These are phyloP conservation scores for Temnothorax rugatulus DNA, from an alignment of 2,888 invertebrate species.

Conservation along the genomic window DNA sequence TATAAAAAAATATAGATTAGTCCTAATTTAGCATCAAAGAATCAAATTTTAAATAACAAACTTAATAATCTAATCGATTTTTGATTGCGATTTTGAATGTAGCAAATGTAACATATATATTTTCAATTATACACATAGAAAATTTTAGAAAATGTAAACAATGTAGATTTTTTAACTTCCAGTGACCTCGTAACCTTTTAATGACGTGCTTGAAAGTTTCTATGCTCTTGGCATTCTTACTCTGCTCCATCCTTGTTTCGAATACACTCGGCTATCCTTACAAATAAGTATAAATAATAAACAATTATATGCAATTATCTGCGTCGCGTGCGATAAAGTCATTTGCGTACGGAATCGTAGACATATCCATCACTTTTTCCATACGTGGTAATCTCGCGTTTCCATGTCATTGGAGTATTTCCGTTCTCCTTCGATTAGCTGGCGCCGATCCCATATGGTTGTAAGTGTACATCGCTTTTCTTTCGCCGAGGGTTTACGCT, in stretches of 20 bases:
- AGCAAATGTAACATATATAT: not conserved
- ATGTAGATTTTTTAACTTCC: not conserved
- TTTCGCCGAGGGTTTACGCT: not conserved
- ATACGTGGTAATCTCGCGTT: not conserved
- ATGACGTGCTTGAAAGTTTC: not conserved
- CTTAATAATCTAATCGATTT: not conserved
- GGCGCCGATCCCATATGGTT: not conserved
- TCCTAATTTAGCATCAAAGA: not conserved
- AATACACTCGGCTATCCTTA: not conserved
- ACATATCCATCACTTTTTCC: not conserved
- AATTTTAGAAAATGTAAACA: not conserved
- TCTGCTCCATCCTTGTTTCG: not conserved
- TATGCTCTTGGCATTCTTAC: not conserved
- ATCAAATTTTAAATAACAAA: not conserved
- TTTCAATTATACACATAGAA: not conserved
- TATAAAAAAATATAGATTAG: not conserved
- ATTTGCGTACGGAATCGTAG: not conserved
- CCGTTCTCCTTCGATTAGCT: not conserved
- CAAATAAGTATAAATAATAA: not conserved
- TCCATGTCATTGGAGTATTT: not conserved
- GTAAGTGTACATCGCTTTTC: not conserved
- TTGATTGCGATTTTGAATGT: not conserved
- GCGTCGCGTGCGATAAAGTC: not conserved
- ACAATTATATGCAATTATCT: not conserved
- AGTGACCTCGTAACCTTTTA: slow-evolving; percentile 21